Evolutionary conservation across 2,888 invertebrate species (phyloP).

Genomic region (Acanthoscelides obtectus): DNA sequence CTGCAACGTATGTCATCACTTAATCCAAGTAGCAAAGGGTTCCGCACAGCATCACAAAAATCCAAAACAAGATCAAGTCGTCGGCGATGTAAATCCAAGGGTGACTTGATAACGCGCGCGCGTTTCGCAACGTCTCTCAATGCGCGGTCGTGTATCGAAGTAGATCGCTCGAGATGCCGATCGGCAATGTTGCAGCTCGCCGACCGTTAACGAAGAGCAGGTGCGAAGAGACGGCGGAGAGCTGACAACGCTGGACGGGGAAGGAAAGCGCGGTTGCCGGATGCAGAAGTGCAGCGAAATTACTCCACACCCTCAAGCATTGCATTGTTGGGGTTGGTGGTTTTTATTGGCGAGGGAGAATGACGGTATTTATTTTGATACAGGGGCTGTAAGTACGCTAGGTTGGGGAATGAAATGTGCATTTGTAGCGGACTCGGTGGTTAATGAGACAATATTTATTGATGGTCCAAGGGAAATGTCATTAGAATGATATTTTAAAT

Average conservation of each 20-base stretch:
- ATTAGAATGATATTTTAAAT: too few relatives aligned
- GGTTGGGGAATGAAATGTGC: neutral
- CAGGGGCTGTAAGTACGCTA: neutral
- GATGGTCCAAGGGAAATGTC: too few relatives aligned
- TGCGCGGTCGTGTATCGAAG: neutral
- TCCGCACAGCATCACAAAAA: neutral
- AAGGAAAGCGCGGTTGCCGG: neutral
- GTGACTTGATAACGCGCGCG: neutral
- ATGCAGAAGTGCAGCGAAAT: neutral
- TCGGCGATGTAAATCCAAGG: neutral
- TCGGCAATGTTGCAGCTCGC: neutral
- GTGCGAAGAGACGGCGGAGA: neutral
- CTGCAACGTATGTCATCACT: neutral
- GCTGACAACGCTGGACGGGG: neutral
- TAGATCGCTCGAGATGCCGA: neutral
- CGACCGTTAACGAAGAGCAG: neutral
- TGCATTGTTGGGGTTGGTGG: neutral
- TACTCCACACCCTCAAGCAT: neutral
- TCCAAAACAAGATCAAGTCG: neutral
- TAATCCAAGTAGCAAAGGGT: neutral
- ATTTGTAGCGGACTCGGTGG: neutral
- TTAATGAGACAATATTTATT: too few relatives aligned
- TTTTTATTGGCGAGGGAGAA: neutral
- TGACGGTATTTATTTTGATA: neutral
- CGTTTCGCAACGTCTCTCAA: neutral